phyloP scores from a whole-genome alignment of 2,888 invertebrate species.

The Bimastos eiseni region DNA sequence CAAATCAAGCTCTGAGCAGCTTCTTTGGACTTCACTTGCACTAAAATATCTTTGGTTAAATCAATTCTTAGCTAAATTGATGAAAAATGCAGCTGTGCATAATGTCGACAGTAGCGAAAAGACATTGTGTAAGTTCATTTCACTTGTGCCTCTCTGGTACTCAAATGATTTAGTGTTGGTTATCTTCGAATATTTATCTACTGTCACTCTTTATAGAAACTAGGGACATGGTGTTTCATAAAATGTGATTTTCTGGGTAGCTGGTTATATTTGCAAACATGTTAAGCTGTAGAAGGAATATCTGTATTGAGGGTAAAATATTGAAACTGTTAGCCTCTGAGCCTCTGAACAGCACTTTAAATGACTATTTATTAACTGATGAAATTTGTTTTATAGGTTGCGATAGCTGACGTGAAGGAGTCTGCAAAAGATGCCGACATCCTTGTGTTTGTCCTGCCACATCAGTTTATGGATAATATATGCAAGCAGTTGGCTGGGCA shows the following conservation, averaged over 20 bases:
- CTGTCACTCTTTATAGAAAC: too few relatives aligned
- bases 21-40: background rate
- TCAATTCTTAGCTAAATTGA: too few relatives aligned
- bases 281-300: too few relatives aligned
- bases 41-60: too few relatives aligned
- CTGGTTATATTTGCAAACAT: too few relatives aligned
- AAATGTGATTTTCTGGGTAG: too few relatives aligned
- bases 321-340: background rate
- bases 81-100: background rate
- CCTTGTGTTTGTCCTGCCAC: conserved; percentile 93
- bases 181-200: too few relatives aligned
- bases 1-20: background rate
- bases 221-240: too few relatives aligned
- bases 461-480: conserved; percentile 89
- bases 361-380: background rate
- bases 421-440: conserved; percentile 90
- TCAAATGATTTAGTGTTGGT: too few relatives aligned
- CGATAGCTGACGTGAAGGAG: conserved; percentile 86
- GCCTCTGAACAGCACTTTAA: background rate
- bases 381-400: conserved; percentile 71
- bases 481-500: conserved; percentile 81
- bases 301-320: background rate
- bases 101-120: background rate
- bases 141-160: background rate
- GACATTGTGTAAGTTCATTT: background rate